A percentile compares a stretch with the other conserved stretches of the same genome.
Conservation (phyloP, 2,888 invertebrate species). For the Dolomedes plantarius region DNA sequence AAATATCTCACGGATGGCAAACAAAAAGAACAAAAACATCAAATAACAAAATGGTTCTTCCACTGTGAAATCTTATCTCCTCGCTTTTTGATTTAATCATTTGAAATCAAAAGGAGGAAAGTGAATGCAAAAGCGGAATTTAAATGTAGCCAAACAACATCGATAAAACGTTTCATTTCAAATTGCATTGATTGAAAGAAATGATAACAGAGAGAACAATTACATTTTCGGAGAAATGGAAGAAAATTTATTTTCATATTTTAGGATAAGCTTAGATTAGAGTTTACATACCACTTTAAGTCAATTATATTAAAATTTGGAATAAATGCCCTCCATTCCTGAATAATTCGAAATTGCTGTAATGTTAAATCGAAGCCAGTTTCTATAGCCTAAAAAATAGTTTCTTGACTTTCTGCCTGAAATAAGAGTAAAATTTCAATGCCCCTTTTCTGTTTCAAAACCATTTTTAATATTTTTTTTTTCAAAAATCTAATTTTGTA, state of each 20-base stretch:
- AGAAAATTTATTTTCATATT: too few relatives aligned
- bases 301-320: too few relatives aligned
- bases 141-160: neutral
- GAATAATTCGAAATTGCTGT: too few relatives aligned
- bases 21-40: neutral
- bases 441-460: too few relatives aligned
- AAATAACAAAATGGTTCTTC: neutral
- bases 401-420: too few relatives aligned
- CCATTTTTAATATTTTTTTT: too few relatives aligned
- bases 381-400: too few relatives aligned
- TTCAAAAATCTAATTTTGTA: too few relatives aligned
- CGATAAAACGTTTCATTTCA: neutral
- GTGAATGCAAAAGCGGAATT: neutral
- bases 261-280: neutral
- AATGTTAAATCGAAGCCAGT: too few relatives aligned
- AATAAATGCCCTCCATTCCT: neutral
- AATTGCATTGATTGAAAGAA: neutral
- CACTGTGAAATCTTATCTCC: neutral
- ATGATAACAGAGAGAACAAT: neutral
- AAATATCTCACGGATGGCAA: neutral
- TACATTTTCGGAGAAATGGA: neutral
- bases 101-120: neutral
- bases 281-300: neutral
- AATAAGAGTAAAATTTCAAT: too few relatives aligned
- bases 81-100: conserved; percentile 5